These are phyloP conservation scores for Macrophya alboannulata DNA, from an alignment of 2,888 invertebrate genomes.

Conservation along the genomic window DNA sequence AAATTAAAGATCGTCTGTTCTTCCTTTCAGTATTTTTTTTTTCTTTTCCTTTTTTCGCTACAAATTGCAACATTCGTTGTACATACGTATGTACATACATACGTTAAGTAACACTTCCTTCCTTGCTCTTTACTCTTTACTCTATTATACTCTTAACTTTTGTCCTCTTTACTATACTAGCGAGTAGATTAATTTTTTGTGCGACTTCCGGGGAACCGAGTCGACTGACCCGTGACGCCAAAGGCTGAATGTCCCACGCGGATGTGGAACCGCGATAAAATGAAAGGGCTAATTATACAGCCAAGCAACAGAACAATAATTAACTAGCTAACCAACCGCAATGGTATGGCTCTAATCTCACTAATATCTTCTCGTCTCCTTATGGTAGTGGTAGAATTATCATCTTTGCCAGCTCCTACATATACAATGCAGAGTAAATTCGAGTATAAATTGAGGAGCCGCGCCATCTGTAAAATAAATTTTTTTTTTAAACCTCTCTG, in stretches of 20 bases:
- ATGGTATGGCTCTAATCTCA: slow-evolving; percentile 5
- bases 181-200: slow-evolving; percentile 32
- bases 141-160: background rate
- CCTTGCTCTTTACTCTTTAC: slow-evolving; percentile 42
- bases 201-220: slow-evolving; percentile 47
- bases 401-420: background rate
- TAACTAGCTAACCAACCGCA: slow-evolving; percentile 44
- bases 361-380: slow-evolving; percentile 30
- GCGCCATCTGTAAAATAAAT: slow-evolving; percentile 16
- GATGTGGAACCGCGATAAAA: slow-evolving; percentile 52
- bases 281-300: slow-evolving; percentile 21
- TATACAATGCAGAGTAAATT: background rate
- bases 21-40: background rate
- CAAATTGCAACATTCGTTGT: background rate
- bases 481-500: background rate
- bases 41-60: background rate
- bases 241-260: slow-evolving; percentile 50
- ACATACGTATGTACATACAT: background rate
- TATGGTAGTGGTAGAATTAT: background rate
- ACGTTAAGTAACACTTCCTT: slow-evolving; percentile 43
- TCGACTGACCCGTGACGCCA: slow-evolving; percentile 14
- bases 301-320: slow-evolving; percentile 29
- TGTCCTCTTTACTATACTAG: background rate
- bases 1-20: background rate
- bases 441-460: background rate